phyloP scores from a whole-genome alignment of 2,113 vertebrate genomes.

The Leptodactylus fuscus region DNA sequence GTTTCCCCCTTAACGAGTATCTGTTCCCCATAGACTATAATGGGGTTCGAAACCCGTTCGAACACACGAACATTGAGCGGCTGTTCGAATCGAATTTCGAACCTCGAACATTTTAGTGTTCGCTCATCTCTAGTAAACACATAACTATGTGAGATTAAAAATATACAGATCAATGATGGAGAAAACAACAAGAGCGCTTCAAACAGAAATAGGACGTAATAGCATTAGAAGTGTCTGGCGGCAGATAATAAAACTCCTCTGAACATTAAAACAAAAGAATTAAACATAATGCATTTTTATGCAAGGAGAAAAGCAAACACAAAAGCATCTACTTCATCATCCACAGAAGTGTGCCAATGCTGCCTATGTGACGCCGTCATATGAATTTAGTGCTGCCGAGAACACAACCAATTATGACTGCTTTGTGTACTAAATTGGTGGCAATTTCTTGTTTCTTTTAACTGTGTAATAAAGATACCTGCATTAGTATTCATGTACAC shows the following conservation, averaged over 20 bases:
- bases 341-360: neutral
- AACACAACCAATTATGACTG: neutral
- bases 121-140: no score
- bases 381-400: neutral
- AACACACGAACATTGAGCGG: no score
- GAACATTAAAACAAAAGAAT: slow-evolving; percentile 34
- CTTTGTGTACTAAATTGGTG: neutral
- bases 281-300: slow-evolving; percentile 26
- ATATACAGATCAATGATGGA: neutral
- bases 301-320: neutral
- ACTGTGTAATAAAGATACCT: neutral
- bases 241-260: slow-evolving; percentile 12
- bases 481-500: neutral
- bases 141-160: neutral
- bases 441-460: neutral
- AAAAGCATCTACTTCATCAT: neutral
- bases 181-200: neutral
- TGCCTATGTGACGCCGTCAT: neutral
- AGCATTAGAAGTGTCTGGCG: neutral
- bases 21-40: no score
- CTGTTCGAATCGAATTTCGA: no score
- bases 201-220: slow-evolving; percentile 10
- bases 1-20: no score
- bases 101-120: no score
- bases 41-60: no score